Conservation (phyloP, 2,113 vertebrate species). For the Recurvirostra avosetta region DNA sequence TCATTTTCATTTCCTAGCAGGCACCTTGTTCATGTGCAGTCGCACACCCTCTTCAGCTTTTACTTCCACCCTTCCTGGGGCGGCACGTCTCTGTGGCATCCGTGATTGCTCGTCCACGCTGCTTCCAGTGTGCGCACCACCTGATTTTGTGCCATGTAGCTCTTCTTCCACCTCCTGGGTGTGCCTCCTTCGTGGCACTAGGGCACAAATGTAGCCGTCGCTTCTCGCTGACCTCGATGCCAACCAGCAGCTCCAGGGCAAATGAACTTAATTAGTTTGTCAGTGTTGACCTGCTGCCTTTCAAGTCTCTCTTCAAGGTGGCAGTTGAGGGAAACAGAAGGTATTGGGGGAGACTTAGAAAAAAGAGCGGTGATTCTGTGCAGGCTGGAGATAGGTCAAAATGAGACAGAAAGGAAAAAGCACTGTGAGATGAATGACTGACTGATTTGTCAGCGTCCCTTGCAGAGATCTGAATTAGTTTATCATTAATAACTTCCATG, state of each 20-base stretch:
- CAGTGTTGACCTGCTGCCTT: not conserved
- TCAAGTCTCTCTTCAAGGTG: not conserved
- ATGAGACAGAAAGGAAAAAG: not conserved
- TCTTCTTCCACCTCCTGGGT: not conserved
- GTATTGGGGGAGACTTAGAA: not conserved
- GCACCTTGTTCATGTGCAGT: not conserved
- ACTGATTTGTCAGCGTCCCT: not conserved
- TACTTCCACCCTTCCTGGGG: not conserved
- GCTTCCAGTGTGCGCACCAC: not conserved
- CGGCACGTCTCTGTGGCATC: not conserved
- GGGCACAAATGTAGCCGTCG: not conserved
- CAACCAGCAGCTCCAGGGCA: not conserved
- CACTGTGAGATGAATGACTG: not conserved
- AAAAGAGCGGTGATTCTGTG: not conserved
- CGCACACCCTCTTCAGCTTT: not conserved
- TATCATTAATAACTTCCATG: not conserved
- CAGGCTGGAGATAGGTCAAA: not conserved
- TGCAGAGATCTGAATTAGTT: not conserved
- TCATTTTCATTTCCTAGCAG: not conserved
- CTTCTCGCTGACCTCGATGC: not conserved
- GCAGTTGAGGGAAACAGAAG: not conserved
- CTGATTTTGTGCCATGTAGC: not conserved
- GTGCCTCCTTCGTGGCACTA: not conserved
- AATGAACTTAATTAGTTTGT: not conserved
- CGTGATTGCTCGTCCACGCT: not conserved